Conservation (phyloP, 2,888 invertebrate genomes). For the Amiota mariae region DNA sequence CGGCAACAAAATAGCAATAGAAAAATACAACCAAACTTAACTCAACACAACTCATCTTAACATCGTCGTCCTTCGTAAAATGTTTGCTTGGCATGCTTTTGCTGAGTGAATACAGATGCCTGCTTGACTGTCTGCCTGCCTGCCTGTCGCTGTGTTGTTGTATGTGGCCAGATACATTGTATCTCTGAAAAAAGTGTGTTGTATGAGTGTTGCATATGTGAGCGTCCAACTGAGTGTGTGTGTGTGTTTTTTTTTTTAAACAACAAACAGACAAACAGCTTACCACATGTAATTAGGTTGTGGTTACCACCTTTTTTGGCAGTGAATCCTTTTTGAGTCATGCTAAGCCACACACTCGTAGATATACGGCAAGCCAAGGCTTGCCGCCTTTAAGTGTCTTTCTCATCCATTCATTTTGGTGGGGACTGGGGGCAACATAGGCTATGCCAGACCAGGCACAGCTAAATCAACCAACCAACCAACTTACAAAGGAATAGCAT, state of each 20-base stretch:
- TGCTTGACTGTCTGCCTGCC: too few species aligned
- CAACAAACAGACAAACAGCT: slow-evolving; percentile 43
- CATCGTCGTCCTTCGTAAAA: slow-evolving; percentile 24
- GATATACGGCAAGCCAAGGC: background rate
- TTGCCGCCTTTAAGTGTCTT: background rate
- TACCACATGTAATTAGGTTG: slow-evolving; percentile 68
- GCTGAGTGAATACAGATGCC: background rate
- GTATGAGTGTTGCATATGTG: background rate
- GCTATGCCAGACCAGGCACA: background rate
- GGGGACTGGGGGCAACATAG: background rate
- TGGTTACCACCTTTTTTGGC: slow-evolving; percentile 63
- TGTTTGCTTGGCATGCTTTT: slow-evolving; percentile 28
- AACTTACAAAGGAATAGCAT: slow-evolving; percentile 1
- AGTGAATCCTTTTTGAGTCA: slow-evolving; percentile 56
- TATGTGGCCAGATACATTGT: too few species aligned
- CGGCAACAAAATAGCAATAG: background rate
- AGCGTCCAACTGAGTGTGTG: background rate
- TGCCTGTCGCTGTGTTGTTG: background rate
- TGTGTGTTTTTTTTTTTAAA: background rate
- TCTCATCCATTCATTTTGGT: background rate
- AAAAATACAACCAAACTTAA: slow-evolving; percentile 2
- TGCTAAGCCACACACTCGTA: background rate
- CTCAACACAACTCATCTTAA: slow-evolving; percentile 1
- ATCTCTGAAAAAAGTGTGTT: background rate
- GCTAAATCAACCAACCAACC: background rate